Evolutionary conservation across 2,797 vertebrate genomes (phyloP).

Genomic region (Acrossocheilus fasciatus): DNA sequence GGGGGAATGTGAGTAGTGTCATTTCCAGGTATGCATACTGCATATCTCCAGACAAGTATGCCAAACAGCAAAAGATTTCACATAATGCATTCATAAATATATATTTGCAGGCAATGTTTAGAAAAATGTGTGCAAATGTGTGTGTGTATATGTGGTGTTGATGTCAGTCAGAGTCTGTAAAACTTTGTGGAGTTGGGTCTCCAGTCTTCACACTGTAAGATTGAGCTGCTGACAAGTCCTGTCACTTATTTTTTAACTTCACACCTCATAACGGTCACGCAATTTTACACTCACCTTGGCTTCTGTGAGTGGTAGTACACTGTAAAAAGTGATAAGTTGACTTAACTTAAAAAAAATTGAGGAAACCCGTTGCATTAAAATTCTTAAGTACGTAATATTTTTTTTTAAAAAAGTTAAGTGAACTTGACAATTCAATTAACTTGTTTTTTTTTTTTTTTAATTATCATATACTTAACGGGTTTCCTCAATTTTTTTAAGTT

Average conservation of each 20-base stretch:
- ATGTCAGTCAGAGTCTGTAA: slow-evolving; percentile 12
- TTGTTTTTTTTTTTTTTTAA: too few relatives aligned
- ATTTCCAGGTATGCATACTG: neutral
- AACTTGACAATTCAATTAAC: too few relatives aligned
- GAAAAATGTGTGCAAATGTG: neutral
- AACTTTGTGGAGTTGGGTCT: neutral
- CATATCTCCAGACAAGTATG: neutral
- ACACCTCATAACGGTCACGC: neutral
- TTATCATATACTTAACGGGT: too few relatives aligned
- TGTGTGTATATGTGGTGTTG: neutral
- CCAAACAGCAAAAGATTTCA: neutral
- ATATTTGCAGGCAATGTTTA: neutral
- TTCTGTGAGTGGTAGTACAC: neutral
- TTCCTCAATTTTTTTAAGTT: too few relatives aligned
- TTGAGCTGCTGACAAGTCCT: slow-evolving; percentile 25
- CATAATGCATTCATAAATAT: neutral
- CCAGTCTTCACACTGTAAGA: slow-evolving; percentile 22
- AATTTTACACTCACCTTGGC: neutral
- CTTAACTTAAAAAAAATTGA: too few relatives aligned
- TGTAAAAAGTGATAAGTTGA: too few relatives aligned
- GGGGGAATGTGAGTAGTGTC: neutral
- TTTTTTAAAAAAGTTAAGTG: too few relatives aligned
- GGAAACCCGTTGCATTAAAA: too few relatives aligned
- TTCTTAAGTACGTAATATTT: too few relatives aligned
- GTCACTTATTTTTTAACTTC: slow-evolving; percentile 34